Conservation (phyloP, 2,888 invertebrate species). For the Molanna angustata region DNA sequence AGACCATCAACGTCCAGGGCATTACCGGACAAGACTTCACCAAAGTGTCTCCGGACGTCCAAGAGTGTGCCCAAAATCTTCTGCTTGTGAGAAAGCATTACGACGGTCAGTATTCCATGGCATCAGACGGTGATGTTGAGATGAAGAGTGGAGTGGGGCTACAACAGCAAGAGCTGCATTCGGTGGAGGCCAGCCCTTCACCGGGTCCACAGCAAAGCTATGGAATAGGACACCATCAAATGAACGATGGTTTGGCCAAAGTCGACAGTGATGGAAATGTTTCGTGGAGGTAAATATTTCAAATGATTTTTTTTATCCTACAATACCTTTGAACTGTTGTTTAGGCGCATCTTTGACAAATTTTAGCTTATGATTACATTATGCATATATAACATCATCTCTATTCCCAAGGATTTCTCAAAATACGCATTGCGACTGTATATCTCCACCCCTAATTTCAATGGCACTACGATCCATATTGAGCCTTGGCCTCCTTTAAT, state of each 20-base stretch:
- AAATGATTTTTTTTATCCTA: too few relatives aligned
- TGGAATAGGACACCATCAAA: conserved; percentile 12
- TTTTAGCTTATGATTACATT: too few relatives aligned
- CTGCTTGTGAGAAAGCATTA: conserved; percentile 29
- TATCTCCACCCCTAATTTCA: too few relatives aligned
- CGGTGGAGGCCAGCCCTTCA: conserved; percentile 15
- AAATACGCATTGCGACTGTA: too few relatives aligned
- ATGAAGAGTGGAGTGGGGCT: conserved; percentile 6
- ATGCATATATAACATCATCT: too few relatives aligned
- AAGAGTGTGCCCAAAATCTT: conserved; percentile 27
- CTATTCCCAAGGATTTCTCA: too few relatives aligned
- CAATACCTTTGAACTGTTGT: too few relatives aligned
- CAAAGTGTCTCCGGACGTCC: conserved; percentile 20
- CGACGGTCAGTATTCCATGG: conserved; percentile 24
- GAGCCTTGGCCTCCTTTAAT: too few relatives aligned
- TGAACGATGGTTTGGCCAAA: conserved; percentile 9
- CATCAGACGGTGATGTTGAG: not conserved
- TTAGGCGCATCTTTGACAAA: too few relatives aligned
- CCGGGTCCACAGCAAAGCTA: conserved; percentile 13
- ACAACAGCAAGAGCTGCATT: conserved; percentile 1
- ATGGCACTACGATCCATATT: too few relatives aligned
- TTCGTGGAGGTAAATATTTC: conserved; percentile 20
- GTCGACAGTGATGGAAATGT: conserved; percentile 22
- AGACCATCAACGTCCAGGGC: conserved; percentile 22
- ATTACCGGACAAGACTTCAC: conserved; percentile 15